phyloP scores from a whole-genome alignment of 2,113 vertebrate species.

The Tachycineta bicolor region DNA sequence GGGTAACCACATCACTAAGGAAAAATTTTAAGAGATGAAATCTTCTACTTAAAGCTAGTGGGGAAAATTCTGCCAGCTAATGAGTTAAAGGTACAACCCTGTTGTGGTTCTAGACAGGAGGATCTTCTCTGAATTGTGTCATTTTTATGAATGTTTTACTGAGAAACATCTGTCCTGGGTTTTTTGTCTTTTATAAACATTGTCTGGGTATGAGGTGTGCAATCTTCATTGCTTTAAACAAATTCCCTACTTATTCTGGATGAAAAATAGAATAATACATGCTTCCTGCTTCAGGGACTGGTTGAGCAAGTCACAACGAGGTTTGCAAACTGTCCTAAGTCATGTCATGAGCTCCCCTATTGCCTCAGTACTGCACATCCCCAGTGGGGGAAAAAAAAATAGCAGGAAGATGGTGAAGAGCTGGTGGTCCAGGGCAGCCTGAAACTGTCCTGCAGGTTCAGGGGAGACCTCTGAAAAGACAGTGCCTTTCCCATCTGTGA shows the following conservation, averaged over 20 bases:
- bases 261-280: neutral
- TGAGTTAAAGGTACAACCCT: neutral
- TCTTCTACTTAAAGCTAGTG: neutral
- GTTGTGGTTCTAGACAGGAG: neutral
- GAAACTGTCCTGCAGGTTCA: neutral
- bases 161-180: neutral
- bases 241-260: neutral
- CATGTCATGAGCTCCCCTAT: neutral
- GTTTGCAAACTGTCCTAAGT: neutral
- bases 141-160: neutral
- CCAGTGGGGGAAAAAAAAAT: neutral
- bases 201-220: neutral
- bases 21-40: neutral
- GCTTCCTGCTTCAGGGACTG: neutral
- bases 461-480: neutral
- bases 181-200: neutral
- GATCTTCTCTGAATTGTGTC: neutral
- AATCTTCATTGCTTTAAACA: neutral
- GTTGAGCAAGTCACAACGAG: neutral
- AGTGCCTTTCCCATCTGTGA: neutral
- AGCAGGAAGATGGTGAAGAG: neutral
- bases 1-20: neutral
- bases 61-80: neutral
- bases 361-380: neutral
- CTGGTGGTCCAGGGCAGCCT: neutral